A percentile compares a stretch with the other conserved stretches of the same genome.
Conservation (phyloP, 1,140 invertebrate genomes). For the Muscidifurax raptorellus region DNA sequence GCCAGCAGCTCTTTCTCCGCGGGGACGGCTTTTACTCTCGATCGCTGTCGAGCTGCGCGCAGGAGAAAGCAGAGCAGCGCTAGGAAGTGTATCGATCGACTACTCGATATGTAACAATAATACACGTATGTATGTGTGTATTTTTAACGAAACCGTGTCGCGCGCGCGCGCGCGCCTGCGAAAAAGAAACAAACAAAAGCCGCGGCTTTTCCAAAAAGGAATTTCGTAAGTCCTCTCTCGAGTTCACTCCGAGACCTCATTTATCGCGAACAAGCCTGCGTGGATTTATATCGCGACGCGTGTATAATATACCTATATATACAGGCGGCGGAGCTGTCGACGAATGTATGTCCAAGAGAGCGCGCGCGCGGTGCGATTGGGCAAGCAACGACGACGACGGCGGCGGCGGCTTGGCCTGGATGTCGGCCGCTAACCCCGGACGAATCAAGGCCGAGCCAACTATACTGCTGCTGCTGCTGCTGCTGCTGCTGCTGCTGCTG, state of each 20-base stretch:
- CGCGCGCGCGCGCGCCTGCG: neutral
- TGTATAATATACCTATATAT: too few relatives aligned
- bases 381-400: constrained; percentile 18
- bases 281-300: neutral
- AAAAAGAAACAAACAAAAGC: neutral
- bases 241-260: neutral
- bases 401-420: constrained; percentile 60
- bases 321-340: neutral
- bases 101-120: neutral
- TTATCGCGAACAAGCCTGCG: neutral
- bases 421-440: constrained; percentile 70
- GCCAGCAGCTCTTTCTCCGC: constrained; percentile 34
- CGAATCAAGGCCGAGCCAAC: constrained; percentile 66
- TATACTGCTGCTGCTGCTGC: neutral
- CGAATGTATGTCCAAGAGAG: constrained; percentile 24
- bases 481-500: neutral
- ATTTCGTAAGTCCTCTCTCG: constrained; percentile 38
- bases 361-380: constrained; percentile 33
- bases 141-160: constrained; percentile 6
- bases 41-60: constrained; percentile 54
- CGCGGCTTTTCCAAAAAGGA: constrained; percentile 13
- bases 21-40: constrained; percentile 74
- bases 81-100: constrained; percentile 41
- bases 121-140: too few relatives aligned
- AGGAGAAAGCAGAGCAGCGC: constrained; percentile 71